Evolutionary conservation across 2,113 vertebrate genomes (phyloP), one percentile per base, ranked within the genome.

Genomic region (Tonatia bakeri): DNA sequence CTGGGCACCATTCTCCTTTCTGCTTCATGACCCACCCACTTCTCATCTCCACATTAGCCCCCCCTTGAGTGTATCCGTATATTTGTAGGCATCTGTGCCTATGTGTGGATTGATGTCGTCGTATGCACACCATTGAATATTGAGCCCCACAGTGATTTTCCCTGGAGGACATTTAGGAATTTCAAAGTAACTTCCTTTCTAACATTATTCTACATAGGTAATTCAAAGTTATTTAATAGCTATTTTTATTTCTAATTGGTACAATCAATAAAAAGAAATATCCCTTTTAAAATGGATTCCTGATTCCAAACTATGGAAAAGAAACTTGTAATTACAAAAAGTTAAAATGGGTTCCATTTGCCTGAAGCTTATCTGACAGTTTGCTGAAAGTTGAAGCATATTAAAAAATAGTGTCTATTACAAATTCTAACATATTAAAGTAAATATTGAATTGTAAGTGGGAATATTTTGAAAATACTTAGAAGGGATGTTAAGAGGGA

Each of bases 371-470:
- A 52, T 50, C 67, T 90, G 50, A 75, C 10, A 79, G 89, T 80
- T 94, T 6, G 11, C 36, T 88, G 40, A 91, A 90, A 96, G 77
- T 26, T 54, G 54, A 87, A 69, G 33, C 38, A 28, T 67, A 28
- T 77, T 50, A 67, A 61, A 87, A 91, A 47, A 43, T 47, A 77
- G 26, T 52, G 0, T 93, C 3, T 83, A 47, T 67, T 70, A 91
- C 12, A 91, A 67, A 90, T 59, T 75, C 26, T 83, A 24, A 75
- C 20, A 22, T 72, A 28, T 14, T 50, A 90, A 94, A 83, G 40
- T 90, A 94, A 96, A 79, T 24, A 82, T 2, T 73, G 33, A 93
- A 82, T 80, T 87, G 17, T 13, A 94, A 94, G 45, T 70, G 22
- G 12, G 59, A 79, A 88, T 92, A 26, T 6, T 61, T 24, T 69